phyloP scores from a whole-genome alignment of 2,888 invertebrate genomes.

The Dione juno region DNA sequence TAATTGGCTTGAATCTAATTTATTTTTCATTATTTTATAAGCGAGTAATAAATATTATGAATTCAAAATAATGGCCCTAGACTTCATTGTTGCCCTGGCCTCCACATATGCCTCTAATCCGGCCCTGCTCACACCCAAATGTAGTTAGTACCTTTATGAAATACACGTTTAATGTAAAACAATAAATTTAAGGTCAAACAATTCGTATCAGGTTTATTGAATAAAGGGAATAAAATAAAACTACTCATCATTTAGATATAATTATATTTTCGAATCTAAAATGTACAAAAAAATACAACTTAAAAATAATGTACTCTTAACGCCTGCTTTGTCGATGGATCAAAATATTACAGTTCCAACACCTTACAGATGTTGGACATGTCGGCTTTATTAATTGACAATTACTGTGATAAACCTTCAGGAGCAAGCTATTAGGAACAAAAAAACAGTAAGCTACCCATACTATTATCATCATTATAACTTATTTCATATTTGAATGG shows the following conservation, averaged over 20 bases:
- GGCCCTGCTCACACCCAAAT: too few relatives aligned
- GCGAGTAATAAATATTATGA: too few relatives aligned
- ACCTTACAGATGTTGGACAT: constrained; percentile 64
- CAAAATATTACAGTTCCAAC: constrained; percentile 69
- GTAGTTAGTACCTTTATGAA: too few relatives aligned
- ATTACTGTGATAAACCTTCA: constrained; percentile 66
- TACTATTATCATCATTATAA: constrained; percentile 53
- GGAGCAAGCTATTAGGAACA: constrained; percentile 78
- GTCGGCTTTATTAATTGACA: constrained; percentile 76
- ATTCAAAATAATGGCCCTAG: too few relatives aligned
- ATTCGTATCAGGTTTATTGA: not conserved
- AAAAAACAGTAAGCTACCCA: constrained; percentile 64
- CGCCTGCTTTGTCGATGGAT: constrained; percentile 71
- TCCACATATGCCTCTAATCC: too few relatives aligned
- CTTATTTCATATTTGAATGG: constrained; percentile 45
- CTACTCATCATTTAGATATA: constrained; percentile 80
- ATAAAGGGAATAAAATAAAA: constrained; percentile 53
- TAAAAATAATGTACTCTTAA: constrained; percentile 86
- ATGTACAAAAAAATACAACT: constrained; percentile 89
- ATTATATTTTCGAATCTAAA: constrained; percentile 89
- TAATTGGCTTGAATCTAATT: too few relatives aligned
- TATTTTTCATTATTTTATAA: too few relatives aligned
- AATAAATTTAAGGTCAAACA: not conserved
- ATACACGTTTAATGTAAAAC: too few relatives aligned
- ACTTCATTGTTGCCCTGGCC: too few relatives aligned